These are phyloP conservation scores for Atractosteus spatula DNA, from an alignment of 2,113 vertebrate species.

Conservation along the genomic window DNA sequence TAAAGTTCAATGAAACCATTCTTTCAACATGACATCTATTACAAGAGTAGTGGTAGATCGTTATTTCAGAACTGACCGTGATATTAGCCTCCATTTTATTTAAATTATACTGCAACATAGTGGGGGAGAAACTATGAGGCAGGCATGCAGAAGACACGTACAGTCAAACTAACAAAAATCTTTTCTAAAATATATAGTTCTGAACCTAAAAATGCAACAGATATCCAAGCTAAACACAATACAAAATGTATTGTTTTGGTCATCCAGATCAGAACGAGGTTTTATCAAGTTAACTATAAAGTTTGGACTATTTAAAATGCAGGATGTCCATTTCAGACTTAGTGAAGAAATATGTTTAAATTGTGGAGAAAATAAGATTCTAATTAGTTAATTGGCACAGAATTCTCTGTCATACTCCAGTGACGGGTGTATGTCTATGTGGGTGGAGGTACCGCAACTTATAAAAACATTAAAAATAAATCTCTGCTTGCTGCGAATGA, in stretches of 20 bases:
- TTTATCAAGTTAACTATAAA: too few species aligned
- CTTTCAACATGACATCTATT: slow-evolving; percentile 27
- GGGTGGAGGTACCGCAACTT: too few species aligned
- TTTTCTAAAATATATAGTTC: neutral
- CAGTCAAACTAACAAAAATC: neutral
- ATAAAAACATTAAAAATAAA: neutral
- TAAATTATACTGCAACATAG: slow-evolving; percentile 17
- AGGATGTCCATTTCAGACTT: too few species aligned
- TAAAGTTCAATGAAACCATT: slow-evolving; percentile 29
- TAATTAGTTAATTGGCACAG: slow-evolving; percentile 27
- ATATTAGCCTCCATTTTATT: slow-evolving; percentile 23
- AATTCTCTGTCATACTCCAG: slow-evolving; percentile 23
- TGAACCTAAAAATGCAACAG: neutral
- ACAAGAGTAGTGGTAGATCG: slow-evolving; percentile 16
- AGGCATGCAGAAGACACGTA: neutral
- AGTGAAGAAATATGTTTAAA: too few species aligned
- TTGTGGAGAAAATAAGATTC: slow-evolving; percentile 5
- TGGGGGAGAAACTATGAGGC: neutral
- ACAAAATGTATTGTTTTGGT: neutral
- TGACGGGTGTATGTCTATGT: too few species aligned
- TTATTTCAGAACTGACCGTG: slow-evolving; percentile 2
- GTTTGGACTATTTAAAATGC: too few species aligned
- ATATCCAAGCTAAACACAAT: neutral
- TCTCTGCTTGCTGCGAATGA: neutral
- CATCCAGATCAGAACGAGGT: too few species aligned